phyloP scores from a whole-genome alignment of 2,797 vertebrate species.

The Odontamblyopus rebecca region DNA sequence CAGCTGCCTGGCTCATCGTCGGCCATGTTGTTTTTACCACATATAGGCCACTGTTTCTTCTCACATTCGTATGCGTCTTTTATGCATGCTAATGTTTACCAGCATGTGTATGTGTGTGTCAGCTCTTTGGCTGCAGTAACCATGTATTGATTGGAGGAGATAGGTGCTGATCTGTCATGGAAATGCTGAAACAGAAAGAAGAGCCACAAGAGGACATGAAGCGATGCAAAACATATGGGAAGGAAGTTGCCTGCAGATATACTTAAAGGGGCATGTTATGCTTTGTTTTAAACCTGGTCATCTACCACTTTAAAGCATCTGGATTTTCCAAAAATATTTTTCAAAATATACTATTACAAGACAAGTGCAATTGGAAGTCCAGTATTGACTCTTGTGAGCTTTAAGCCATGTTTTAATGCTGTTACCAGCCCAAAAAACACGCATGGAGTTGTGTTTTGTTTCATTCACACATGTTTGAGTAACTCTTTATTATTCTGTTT shows the following conservation, averaged over 20 bases:
- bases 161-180: constrained; percentile 58
- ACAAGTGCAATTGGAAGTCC: too few species aligned
- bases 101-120: constrained; percentile 31
- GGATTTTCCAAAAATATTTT: too few species aligned
- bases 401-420: too few species aligned
- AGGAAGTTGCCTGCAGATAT: constrained; percentile 13
- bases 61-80: constrained; percentile 4
- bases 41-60: neutral
- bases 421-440: too few species aligned
- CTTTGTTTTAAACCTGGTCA: neutral
- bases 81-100: constrained; percentile 16
- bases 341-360: too few species aligned
- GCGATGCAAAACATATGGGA: constrained; percentile 34
- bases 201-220: constrained; percentile 27
- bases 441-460: too few species aligned
- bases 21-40: constrained; percentile 23
- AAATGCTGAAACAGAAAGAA: constrained; percentile 43
- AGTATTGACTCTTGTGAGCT: too few species aligned
- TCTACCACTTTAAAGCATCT: neutral
- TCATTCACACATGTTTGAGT: too few species aligned
- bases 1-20: constrained; percentile 20
- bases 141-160: constrained; percentile 68
- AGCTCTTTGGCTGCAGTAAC: constrained; percentile 55
- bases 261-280: neutral
- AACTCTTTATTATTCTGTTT: too few species aligned